These are phyloP conservation scores for Suillia variegata DNA, from an alignment of 2,888 invertebrate species.

Conservation along the genomic window DNA sequence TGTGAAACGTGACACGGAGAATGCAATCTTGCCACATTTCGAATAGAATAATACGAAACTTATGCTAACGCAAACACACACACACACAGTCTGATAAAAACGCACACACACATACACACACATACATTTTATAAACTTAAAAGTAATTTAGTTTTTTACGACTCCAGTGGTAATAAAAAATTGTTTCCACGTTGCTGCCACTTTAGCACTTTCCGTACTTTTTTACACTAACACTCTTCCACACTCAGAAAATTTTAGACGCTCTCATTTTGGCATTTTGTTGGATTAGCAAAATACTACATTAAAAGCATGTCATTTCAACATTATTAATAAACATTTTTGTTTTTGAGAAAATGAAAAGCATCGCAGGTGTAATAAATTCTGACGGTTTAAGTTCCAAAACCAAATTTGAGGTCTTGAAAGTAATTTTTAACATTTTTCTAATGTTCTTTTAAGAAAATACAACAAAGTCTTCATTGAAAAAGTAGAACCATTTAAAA, in stretches of 20 bases:
- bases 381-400: no score
- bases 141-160: constrained; percentile 56
- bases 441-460: no score
- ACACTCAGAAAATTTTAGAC: no score
- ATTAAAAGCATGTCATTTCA: no score
- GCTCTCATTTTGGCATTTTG: neutral
- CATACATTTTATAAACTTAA: constrained; percentile 51
- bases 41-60: constrained; percentile 7
- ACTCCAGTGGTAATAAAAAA: constrained; percentile 52
- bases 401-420: no score
- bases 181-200: constrained; percentile 25
- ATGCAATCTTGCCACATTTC: constrained; percentile 12
- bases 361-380: no score
- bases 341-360: no score
- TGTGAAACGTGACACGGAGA: constrained; percentile 6
- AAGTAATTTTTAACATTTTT: no score
- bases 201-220: constrained; percentile 2
- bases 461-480: no score
- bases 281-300: no score
- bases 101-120: constrained; percentile 23
- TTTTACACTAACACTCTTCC: neutral
- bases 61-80: constrained; percentile 6
- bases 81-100: constrained; percentile 1
- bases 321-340: no score
- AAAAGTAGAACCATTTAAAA: no score